Evolutionary conservation across 2,888 invertebrate genomes (phyloP), one percentile per base, ranked within the genome.

Genomic region (Thereva unica): DNA sequence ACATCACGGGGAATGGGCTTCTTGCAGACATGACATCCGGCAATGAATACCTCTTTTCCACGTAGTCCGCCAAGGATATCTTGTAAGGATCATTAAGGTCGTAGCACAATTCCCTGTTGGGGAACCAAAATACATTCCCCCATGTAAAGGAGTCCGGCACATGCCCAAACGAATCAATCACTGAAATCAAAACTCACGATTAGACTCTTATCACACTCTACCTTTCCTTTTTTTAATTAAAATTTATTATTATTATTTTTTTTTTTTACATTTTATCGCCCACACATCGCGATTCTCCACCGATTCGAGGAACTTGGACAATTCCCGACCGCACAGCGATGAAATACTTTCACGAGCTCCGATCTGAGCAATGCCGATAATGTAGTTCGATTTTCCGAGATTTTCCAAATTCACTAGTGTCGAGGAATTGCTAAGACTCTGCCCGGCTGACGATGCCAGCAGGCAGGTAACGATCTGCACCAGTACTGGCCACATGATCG

Each of bases 61-160:
- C 23, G 2, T 23, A 23, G 23, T 23, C 23, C 23, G 23, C 23
- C 23, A 77, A 70, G 6, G 72, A 74, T 9, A 77, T 76, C 38
- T 63, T 67, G 41, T 70, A 74, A 1, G 77, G 77, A 3, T 65
- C 54, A 65, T 76, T 75, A 0, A 77, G 70, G 35, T 76, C 76
- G 42, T 73, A 66, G 64, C 77, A 77, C 7, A 74, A 67, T 57
- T 74, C 72, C 10, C 72, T 74, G 3, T 75, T 65, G 4, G 73
- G 64, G 67, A 76, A 77, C 77, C 77, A 77, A 65, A 73, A 74
- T 53, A 74, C 74, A 65, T 76, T 76, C 7, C 77, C 77, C 76
- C 76, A 76, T 8, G 65, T 71, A 57, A 77, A 73, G 38, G 74
- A 71, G 57, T 68, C 70, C 3, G 76, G 75, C 0, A 73, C 66